These are phyloP conservation scores for Blastobasis lacticolella DNA, from an alignment of 2,888 invertebrate genomes.

Conservation along the genomic window DNA sequence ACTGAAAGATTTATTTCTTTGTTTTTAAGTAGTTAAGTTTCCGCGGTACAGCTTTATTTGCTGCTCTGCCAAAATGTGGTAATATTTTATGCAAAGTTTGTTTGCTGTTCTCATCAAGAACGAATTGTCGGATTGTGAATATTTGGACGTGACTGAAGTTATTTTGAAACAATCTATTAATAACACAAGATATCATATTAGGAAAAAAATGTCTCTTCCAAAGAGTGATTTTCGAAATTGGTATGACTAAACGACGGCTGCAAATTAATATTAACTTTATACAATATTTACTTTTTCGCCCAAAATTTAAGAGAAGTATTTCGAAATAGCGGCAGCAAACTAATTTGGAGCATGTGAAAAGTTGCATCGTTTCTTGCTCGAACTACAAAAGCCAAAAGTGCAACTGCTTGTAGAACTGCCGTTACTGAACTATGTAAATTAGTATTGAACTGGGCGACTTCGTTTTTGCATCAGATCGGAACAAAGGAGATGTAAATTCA, in stretches of 20 bases:
- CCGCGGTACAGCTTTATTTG: too few relatives aligned
- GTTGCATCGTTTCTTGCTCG: not conserved
- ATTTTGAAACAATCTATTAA: too few relatives aligned
- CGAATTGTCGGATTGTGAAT: too few relatives aligned
- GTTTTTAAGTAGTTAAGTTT: not conserved
- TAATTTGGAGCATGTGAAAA: too few relatives aligned
- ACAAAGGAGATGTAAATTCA: not conserved
- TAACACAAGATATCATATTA: too few relatives aligned
- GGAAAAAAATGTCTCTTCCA: too few relatives aligned
- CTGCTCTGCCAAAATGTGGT: too few relatives aligned
- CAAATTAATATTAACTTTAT: too few relatives aligned
- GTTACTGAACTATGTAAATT: constrained; percentile 3
- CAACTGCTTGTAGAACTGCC: not conserved
- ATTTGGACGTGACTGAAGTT: too few relatives aligned
- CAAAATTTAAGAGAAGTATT: not conserved
- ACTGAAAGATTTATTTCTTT: not conserved
- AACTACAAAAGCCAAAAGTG: not conserved
- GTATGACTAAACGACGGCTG: too few relatives aligned
- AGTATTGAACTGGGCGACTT: not conserved
- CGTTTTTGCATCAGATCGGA: not conserved
- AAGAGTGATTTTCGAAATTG: too few relatives aligned
- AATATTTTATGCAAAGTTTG: not conserved
- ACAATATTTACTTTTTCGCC: too few relatives aligned
- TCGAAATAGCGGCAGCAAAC: not conserved
- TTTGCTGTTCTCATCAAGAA: not conserved